Evolutionary conservation across 2,797 vertebrate genomes (phyloP), one percentile per base, ranked within the genome.

Genomic region (Darevskia nairensis): DNA sequence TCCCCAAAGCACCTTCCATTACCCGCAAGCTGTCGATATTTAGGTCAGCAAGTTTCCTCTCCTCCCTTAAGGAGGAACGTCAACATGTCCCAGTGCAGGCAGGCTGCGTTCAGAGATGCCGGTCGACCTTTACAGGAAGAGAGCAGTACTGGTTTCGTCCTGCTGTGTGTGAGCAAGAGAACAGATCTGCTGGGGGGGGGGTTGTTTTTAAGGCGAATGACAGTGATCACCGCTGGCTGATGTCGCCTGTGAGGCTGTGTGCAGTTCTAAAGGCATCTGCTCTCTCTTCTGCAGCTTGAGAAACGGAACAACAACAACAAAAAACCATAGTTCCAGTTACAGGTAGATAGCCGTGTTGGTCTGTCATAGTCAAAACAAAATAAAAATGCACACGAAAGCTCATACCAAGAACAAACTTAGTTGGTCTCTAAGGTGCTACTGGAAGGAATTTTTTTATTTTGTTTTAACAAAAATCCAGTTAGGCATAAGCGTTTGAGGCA

Each of bases 111-210:
- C 29, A 39, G 82, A 55, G 27, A 55, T 25, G 2, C 8, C 59
- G 29, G 35, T 66, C 32, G 13, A 35, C 82, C 85, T 90, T 75
- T 80, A 80, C 81, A 68, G 69, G 80, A 86, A 86, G 75, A 79
- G 17, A 72, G 46, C 25, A 77, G 74, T 3, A 39, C n/a, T 59
- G 68, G 29, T 44, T 80, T 68, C 35, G 55, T 75, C 21, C 68
- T 66, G 82, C 86, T 76, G 46, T 35, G 69, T 59, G 69, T 80
- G 35, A 89, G 76, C 50, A 15, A 85, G 29, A 61, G 66, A 79
- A n/a, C 23, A 69, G 76, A 79, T 84, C 76, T 84, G 55, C 29
- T 39, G 32, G 23, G 7, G 5, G 7, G 32, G 35, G 35, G 35
- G 35, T 41, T 41, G 50, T 55, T 15, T 55, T 55, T 55, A 55